These are phyloP conservation scores for Ondatra zibethicus DNA, from an alignment of 2,113 vertebrate genomes.

Conservation along the genomic window DNA sequence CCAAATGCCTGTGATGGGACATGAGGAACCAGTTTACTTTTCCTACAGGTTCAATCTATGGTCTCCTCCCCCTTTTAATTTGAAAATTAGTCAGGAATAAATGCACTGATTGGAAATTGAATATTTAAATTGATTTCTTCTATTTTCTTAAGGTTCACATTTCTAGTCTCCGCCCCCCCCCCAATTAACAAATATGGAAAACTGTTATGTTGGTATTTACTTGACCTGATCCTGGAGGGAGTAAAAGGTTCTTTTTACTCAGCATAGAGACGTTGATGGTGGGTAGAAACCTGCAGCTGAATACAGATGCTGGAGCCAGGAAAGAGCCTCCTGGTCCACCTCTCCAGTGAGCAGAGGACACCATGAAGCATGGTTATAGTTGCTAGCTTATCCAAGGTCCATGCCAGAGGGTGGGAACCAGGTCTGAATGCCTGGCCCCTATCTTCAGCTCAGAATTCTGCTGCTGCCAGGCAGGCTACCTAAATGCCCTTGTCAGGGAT, in stretches of 20 bases:
- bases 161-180: constrained; percentile 52
- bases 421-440: neutral
- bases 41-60: neutral
- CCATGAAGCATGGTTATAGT: neutral
- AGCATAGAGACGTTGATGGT: neutral
- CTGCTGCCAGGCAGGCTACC: neutral
- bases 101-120: constrained; percentile 47
- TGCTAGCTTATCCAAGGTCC: neutral
- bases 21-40: constrained; percentile 62
- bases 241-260: neutral
- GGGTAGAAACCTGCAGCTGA: neutral
- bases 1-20: constrained; percentile 74
- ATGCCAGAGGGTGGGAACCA: neutral
- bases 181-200: constrained; percentile 56
- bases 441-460: neutral
- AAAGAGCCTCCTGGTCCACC: neutral
- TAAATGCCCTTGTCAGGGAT: neutral
- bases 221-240: neutral
- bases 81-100: constrained; percentile 67
- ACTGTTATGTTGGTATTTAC: neutral
- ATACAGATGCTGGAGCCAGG: neutral
- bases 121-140: constrained; percentile 37
- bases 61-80: neutral
- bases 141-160: constrained; percentile 63
- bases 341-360: neutral